A percentile compares a stretch with the other conserved stretches of the same genome.
Conservation (phyloP, 2,113 vertebrate species). For the Pelecanoides urinatrix region DNA sequence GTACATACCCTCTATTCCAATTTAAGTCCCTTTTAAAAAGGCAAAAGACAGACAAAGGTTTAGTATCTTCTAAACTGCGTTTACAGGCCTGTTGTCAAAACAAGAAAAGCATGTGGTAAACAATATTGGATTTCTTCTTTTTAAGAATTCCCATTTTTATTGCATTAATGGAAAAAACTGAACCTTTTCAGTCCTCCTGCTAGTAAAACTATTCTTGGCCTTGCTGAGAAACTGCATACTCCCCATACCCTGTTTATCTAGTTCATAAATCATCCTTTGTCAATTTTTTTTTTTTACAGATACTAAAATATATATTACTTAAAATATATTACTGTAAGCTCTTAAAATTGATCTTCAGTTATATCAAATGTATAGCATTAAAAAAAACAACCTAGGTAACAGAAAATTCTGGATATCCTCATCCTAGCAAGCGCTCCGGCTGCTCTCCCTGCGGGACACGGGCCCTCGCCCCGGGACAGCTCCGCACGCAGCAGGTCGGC, state of each 20-base stretch:
- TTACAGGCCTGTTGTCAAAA: constrained; percentile 55
- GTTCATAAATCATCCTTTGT: constrained; percentile 37
- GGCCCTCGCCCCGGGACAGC: no score
- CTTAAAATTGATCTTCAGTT: constrained; percentile 68
- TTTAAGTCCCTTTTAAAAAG: constrained; percentile 77
- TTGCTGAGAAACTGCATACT: constrained; percentile 12
- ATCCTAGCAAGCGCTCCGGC: not conserved
- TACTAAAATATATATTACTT: constrained; percentile 86
- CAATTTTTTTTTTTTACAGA: constrained; percentile 45
- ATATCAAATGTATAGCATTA: constrained; percentile 71
- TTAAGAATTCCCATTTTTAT: constrained; percentile 70
- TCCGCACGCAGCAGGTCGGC: not conserved
- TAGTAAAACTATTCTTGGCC: constrained; percentile 28
- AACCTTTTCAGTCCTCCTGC: constrained; percentile 40
- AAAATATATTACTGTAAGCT: constrained; percentile 85
- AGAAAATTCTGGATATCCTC: not conserved
- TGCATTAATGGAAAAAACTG: constrained; percentile 61
- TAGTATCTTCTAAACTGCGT: constrained; percentile 50
- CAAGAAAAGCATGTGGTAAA: constrained; percentile 49
- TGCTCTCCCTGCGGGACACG: not conserved
- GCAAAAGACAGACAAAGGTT: constrained; percentile 73
- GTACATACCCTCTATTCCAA: constrained; percentile 78
- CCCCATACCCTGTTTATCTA: constrained; percentile 57
- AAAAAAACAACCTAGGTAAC: constrained; percentile 31
- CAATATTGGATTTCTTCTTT: constrained; percentile 44